phyloP scores from a whole-genome alignment of 2,888 invertebrate species.

The Trissolcus brochymenae region DNA sequence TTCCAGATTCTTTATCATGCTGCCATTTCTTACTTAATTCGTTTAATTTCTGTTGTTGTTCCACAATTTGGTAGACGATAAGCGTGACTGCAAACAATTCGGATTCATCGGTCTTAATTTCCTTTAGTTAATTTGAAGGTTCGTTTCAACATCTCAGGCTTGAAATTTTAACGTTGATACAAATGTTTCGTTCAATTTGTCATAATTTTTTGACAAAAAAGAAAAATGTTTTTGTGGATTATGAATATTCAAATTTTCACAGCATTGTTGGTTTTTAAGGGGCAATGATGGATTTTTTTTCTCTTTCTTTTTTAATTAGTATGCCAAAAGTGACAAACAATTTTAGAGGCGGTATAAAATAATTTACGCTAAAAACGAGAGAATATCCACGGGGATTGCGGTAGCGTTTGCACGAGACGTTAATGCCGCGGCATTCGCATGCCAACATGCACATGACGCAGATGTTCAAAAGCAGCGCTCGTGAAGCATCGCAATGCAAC shows the following conservation, averaged over 20 bases:
- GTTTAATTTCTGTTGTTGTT: not conserved
- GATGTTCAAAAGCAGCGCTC: slow-evolving; percentile 39
- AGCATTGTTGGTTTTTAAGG: too few relatives aligned
- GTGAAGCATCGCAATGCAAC: slow-evolving; percentile 35
- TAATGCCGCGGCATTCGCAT: slow-evolving; percentile 23
- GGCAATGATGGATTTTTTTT: too few relatives aligned
- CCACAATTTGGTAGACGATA: too few relatives aligned
- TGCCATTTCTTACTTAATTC: slow-evolving; percentile 27
- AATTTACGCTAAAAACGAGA: slow-evolving; percentile 14
- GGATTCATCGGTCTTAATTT: too few relatives aligned
- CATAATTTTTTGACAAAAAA: too few relatives aligned
- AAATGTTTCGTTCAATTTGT: too few relatives aligned
- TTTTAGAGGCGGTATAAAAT: not conserved
- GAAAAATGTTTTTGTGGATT: too few relatives aligned
- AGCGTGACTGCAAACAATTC: too few relatives aligned
- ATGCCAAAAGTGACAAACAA: slow-evolving; percentile 15
- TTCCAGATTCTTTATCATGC: slow-evolving; percentile 36
- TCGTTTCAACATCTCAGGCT: too few relatives aligned
- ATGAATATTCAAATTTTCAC: too few relatives aligned
- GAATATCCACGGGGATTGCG: slow-evolving; percentile 19
- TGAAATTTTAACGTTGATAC: too few relatives aligned
- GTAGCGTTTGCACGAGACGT: slow-evolving; percentile 21
- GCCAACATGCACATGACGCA: slow-evolving; percentile 42
- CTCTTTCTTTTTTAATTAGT: slow-evolving; percentile 4
- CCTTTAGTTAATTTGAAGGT: too few relatives aligned